Evolutionary conservation across 2,113 vertebrate genomes (phyloP), one percentile per base, ranked within the genome.

Genomic region (Otus sunia): DNA sequence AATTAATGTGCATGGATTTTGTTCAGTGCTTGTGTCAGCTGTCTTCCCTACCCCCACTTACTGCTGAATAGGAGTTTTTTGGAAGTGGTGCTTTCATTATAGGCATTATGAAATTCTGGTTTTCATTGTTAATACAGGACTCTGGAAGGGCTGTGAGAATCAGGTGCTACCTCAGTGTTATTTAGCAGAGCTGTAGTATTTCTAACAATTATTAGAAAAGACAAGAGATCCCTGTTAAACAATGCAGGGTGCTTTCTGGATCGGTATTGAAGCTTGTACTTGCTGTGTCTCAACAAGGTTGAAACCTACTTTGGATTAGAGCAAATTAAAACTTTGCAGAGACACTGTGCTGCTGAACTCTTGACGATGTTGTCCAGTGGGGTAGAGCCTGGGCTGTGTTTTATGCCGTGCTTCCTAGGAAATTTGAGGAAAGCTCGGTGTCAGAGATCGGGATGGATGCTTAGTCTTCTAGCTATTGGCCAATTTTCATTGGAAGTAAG

Each of bases 1-100:
- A 88, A 90, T 90, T 92, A 86, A 73, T 76, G 63, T 30, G 10
- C 26, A 17, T 88, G 66, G 60, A 62, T 95, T 94, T 92, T 88
- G 62, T 92, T 92, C 66, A 39, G 6, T 72, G 66, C 74, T 87
- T 85, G n/a, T 78, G 32, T 95, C 62, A 67, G 62, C 45, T 92
- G 12, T 81, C 32, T 91, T 62, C 73, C 59, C 71, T 79, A 4
- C 41, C 49, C 25, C 39, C 10, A 6, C 25, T 81, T 84, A 32
- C 34, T 41, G 27, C 80, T 81, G 45, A 89, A 75, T 13, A 90
- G 73, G 72, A 72, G 41, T 36, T 92, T 86, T 86, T 94, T 92
- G 27, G 25, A 91, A 94, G 53, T 19, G 2, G 20, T 79, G 26
- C 62, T 87, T 94, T 92, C 47, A 49, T 84, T 84, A 62, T 72